phyloP scores from a whole-genome alignment of 2,888 invertebrate species.

The Portevinia maculata region DNA sequence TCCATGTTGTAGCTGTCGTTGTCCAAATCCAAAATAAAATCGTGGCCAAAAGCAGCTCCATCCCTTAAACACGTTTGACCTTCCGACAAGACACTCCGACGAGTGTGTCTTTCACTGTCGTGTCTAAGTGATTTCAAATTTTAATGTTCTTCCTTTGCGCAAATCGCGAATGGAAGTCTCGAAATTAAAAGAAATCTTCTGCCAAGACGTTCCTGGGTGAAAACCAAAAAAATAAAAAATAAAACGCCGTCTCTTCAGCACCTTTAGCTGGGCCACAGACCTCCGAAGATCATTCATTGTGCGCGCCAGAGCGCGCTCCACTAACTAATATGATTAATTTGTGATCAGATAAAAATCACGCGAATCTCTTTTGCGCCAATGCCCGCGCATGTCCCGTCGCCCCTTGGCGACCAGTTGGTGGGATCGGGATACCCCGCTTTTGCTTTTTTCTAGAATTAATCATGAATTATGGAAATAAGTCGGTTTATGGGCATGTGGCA shows the following conservation, averaged over 20 bases:
- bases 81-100: constrained; percentile 53
- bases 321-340: constrained; percentile 74
- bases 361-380: constrained; percentile 59
- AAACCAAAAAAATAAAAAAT: constrained; percentile 6
- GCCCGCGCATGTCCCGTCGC: constrained; percentile 13
- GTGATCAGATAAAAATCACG: constrained; percentile 75
- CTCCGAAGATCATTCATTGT: constrained; percentile 70
- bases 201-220: not conserved
- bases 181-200: constrained; percentile 66
- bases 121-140: constrained; percentile 73
- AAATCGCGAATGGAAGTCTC: not conserved
- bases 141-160: constrained; percentile 52
- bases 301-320: constrained; percentile 71
- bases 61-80: constrained; percentile 71
- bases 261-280: constrained; percentile 33
- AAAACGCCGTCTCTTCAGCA: constrained; percentile 1
- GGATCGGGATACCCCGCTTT: constrained; percentile 13
- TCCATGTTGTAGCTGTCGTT: constrained; percentile 10
- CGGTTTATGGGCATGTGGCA: constrained; percentile 74
- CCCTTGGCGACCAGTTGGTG: constrained; percentile 26
- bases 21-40: constrained; percentile 22
- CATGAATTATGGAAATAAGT: constrained; percentile 75
- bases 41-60: constrained; percentile 47
- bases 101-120: constrained; percentile 59
- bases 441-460: constrained; percentile 69